These are phyloP conservation scores for Trichopoda pennipes DNA, from an alignment of 2,888 invertebrate species.

Conservation along the genomic window DNA sequence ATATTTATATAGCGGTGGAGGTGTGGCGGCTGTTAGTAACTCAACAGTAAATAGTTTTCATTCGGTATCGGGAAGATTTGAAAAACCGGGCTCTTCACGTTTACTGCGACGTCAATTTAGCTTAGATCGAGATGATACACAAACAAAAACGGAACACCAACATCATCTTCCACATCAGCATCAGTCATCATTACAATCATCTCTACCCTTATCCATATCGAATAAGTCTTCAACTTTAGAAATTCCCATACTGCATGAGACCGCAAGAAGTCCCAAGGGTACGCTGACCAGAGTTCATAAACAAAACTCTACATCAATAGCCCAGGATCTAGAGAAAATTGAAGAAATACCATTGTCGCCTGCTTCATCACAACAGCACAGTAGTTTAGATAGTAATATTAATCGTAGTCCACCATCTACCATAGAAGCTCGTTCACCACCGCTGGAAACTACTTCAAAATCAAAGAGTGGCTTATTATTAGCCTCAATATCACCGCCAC, in stretches of 20 bases:
- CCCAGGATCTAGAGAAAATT: slow-evolving; percentile 86
- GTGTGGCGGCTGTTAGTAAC: slow-evolving; percentile 50
- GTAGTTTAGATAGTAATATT: slow-evolving; percentile 79
- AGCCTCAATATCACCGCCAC: slow-evolving; percentile 54
- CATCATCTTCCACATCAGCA: slow-evolving; percentile 72
- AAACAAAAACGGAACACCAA: slow-evolving; percentile 74
- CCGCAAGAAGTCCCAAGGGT: slow-evolving; percentile 77
- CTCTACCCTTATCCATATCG: slow-evolving; percentile 72
- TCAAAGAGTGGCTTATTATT: not conserved
- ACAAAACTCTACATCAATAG: slow-evolving; percentile 86
- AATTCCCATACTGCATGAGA: slow-evolving; percentile 79
- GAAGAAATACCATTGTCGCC: slow-evolving; percentile 85
- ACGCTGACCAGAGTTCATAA: slow-evolving; percentile 82
- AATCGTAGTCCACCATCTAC: slow-evolving; percentile 80
- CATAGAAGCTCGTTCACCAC: slow-evolving; percentile 75
- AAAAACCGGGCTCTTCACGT: slow-evolving; percentile 81
- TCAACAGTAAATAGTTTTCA: slow-evolving; percentile 66
- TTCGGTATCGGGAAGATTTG: slow-evolving; percentile 75
- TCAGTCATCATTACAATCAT: slow-evolving; percentile 74
- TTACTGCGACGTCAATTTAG: slow-evolving; percentile 86
- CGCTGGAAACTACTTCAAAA: slow-evolving; percentile 53
- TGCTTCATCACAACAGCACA: slow-evolving; percentile 80
- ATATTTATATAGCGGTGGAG: slow-evolving; percentile 75
- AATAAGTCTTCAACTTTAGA: slow-evolving; percentile 76
- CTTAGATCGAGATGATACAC: slow-evolving; percentile 85